Evolutionary conservation across 2,113 vertebrate genomes (phyloP).

Genomic region (Malurus cyaneus): DNA sequence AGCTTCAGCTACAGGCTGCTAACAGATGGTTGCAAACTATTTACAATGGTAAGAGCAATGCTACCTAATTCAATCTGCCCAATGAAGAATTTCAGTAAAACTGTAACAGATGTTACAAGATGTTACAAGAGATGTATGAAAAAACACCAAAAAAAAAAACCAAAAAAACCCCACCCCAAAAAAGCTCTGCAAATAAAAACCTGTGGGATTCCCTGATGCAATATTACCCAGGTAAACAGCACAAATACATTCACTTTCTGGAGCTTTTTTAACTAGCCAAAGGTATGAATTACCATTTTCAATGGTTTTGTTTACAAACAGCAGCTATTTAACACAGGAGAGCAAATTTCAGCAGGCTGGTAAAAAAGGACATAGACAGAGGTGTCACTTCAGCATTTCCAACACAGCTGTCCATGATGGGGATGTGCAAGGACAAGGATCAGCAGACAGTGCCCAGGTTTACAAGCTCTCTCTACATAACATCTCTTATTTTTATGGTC

Average conservation of each 20-base stretch:
- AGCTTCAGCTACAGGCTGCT: neutral
- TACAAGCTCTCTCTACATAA: neutral
- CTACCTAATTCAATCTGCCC: neutral
- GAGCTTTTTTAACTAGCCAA: neutral
- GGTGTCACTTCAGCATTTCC: neutral
- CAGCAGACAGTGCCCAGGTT: neutral
- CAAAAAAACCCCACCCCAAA: too few species aligned
- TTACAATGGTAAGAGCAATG: neutral
- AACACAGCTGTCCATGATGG: neutral
- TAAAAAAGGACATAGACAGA: neutral
- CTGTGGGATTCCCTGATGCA: neutral
- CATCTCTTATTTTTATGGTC: neutral
- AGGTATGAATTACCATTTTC: neutral
- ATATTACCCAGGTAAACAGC: neutral
- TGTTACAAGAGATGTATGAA: neutral
- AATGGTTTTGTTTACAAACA: neutral
- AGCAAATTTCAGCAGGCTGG: neutral
- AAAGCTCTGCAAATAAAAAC: neutral
- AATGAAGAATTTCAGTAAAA: neutral
- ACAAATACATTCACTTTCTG: neutral
- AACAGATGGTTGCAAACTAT: neutral
- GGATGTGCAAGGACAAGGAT: fast-evolving
- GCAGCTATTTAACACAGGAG: neutral
- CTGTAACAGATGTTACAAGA: neutral
- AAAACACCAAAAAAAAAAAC: neutral